Base-by-base conservation (phyloP, 2,888 invertebrate species). In the Tachina fera region DNA sequence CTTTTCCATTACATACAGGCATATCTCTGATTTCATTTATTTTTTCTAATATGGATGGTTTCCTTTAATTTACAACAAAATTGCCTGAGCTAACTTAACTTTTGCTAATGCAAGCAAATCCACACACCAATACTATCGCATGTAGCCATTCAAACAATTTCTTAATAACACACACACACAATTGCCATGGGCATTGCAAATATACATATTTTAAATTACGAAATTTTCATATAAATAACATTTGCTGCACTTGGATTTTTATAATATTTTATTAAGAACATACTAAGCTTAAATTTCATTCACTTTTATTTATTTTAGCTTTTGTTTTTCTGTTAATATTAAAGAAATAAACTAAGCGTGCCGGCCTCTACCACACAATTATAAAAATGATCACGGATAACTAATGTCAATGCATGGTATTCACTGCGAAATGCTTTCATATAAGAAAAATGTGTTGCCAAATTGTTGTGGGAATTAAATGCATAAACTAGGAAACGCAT, bases 201-300 rank as follows among this genome's bases (percentile, higher is more conserved):
- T 47, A 11, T 31, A 31, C 31, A 6, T 31, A 19, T 10, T 14
- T 49, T 61, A 19, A 13, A 1, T 31, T 22, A n/a, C 14, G 10
- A 45, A 70, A 47, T 67, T 76, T 76, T 9, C 39, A 16, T 16
- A 14, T 39, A 58, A 63, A 58, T 13, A 56, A 65, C 56, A 56
- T 16, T 13, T 45, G 2, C 9, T 19, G 13, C 39, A 39, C 2
- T 53, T 6, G 31, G 14, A 49, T 9, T 56, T 58, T 45, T 58
- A 47, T 14, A 19, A 41, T 9, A 45, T 39, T 16, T 16, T 31
- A 76, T 76, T 56, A 47, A 56, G 0, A n/a, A 47, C 56, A 58
- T 3, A 41, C 43, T 77, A 1, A 58, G 10, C 39, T 49, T 19
- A 10, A 19, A 0, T 49, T 67, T 56, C 14, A n/a, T 31, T 3